These are phyloP conservation scores for Cricetomys ansorgei DNA, from an alignment of 2,113 vertebrate genomes.

Conservation along the genomic window DNA sequence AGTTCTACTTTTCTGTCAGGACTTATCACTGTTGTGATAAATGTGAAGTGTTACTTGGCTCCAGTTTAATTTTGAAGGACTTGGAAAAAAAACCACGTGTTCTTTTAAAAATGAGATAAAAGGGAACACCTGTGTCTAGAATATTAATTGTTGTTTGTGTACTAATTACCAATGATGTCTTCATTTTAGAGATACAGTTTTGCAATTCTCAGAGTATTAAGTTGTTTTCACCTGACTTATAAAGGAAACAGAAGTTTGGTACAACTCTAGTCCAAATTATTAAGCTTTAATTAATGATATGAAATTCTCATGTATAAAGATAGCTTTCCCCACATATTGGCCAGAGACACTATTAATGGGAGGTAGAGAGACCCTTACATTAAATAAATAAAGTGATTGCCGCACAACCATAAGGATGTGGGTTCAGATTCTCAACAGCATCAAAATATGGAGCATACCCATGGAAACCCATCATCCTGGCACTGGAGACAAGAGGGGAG, in stretches of 20 bases:
- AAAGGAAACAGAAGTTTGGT: background rate
- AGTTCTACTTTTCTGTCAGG: background rate
- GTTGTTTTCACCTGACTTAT: background rate
- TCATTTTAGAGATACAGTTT: background rate
- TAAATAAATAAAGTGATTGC: background rate
- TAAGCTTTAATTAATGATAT: background rate
- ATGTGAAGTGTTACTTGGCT: background rate
- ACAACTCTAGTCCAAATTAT: slow-evolving; percentile 4
- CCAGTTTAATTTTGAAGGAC: background rate
- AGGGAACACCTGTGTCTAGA: background rate
- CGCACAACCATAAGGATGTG: no score
- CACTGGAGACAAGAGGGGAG: no score
- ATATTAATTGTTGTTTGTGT: background rate
- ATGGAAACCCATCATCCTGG: background rate
- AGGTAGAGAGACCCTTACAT: accelerated
- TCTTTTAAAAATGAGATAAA: background rate
- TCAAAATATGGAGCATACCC: background rate
- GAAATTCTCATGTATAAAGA: background rate
- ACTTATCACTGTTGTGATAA: no score
- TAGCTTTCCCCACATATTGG: background rate
- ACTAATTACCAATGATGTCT: background rate
- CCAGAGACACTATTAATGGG: background rate
- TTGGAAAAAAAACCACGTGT: slow-evolving; percentile 7
- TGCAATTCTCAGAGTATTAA: background rate
- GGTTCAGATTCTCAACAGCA: background rate